Evolutionary conservation across 2,888 invertebrate genomes (phyloP).

Genomic region (Salpingus planirostris): DNA sequence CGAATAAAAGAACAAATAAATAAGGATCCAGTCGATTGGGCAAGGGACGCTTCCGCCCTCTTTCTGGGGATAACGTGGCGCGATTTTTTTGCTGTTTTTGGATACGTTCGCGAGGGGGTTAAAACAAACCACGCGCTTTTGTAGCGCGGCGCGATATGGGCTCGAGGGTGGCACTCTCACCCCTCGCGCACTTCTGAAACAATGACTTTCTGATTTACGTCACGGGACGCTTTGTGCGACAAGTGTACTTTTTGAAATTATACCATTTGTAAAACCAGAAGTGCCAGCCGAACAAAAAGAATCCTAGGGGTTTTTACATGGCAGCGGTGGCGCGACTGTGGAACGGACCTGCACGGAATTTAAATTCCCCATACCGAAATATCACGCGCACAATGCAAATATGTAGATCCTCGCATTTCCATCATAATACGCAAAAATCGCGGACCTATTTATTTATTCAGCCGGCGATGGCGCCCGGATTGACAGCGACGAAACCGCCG

Average conservation of each 20-base stretch:
- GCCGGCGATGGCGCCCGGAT: conserved; percentile 1
- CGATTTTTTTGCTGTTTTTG: no score
- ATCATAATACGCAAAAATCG: conserved; percentile 12
- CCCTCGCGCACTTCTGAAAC: no score
- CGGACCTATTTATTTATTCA: conserved; percentile 12
- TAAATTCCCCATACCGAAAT: conserved; percentile 11
- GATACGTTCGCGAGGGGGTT: no score
- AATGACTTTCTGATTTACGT: conserved; percentile 32
- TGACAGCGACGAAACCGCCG: no score
- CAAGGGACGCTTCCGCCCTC: background rate
- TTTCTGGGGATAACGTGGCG: background rate
- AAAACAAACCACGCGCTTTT: no score
- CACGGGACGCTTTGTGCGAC: conserved; percentile 21
- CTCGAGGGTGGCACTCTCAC: no score
- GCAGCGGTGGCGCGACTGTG: conserved; percentile 16
- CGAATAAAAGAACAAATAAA: conserved; percentile 15
- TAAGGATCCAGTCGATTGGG: conserved; percentile 17
- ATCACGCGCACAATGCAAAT: conserved; percentile 15
- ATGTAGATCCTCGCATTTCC: conserved; percentile 13
- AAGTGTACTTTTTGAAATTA: conserved; percentile 32
- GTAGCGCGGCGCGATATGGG: no score
- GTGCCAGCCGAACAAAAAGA: conserved; percentile 28
- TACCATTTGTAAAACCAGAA: conserved; percentile 32
- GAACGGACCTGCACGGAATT: conserved; percentile 19
- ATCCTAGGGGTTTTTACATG: conserved; percentile 17